phyloP scores from a whole-genome alignment of 1,140 invertebrate species.

The Meloidogyne chitwoodi region DNA sequence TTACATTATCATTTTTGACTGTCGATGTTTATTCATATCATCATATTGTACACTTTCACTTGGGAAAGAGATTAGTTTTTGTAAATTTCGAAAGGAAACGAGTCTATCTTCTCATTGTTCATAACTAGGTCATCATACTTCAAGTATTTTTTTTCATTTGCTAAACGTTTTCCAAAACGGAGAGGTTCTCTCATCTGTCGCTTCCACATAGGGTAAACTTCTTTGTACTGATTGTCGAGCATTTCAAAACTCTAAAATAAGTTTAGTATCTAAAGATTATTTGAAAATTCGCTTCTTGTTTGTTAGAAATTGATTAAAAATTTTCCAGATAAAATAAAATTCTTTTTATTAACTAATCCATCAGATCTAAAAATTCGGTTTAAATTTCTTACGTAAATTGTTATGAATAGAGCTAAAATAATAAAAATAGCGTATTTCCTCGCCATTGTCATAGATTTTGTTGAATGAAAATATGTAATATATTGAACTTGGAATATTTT shows the following conservation, averaged over 20 bases:
- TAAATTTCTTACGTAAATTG: not conserved
- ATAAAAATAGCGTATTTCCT: not conserved
- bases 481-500: not conserved
- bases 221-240: not conserved
- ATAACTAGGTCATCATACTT: conserved; percentile 30
- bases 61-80: not conserved
- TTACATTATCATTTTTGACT: too few species aligned
- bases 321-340: too few species aligned
- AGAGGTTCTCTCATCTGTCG: conserved; percentile 48
- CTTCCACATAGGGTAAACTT: not conserved
- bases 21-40: too few species aligned
- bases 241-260: not conserved
- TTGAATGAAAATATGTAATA: not conserved
- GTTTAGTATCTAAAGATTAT: not conserved
- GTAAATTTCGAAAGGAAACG: not conserved
- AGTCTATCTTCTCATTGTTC: not conserved
- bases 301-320: too few species aligned
- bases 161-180: conserved; percentile 48
- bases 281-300: too few species aligned
- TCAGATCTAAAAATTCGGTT: too few species aligned
- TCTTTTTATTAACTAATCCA: too few species aligned
- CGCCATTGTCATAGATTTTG: not conserved
- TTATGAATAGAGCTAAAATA: not conserved
- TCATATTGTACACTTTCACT: too few species aligned
- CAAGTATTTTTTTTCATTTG: conserved; percentile 22